These are phyloP conservation scores for Pelodiscus sinensis DNA, from an alignment of 2,113 vertebrate genomes.

Conservation along the genomic window DNA sequence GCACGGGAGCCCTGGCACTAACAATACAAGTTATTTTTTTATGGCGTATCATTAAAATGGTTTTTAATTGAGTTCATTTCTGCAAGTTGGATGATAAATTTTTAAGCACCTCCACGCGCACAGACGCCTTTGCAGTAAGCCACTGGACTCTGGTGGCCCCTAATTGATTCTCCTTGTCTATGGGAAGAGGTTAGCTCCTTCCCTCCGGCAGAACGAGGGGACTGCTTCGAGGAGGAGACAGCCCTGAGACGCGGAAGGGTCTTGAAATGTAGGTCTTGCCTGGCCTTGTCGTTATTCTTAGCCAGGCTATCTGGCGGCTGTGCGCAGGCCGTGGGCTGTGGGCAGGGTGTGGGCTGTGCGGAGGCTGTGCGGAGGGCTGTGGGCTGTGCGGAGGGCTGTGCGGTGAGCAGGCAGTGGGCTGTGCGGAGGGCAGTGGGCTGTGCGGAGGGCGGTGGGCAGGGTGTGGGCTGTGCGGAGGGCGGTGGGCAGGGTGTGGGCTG, in stretches of 20 bases:
- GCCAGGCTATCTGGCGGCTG: background rate
- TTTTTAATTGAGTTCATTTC: conserved; percentile 44
- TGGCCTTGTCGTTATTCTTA: accelerated
- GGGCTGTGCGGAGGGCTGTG: accelerated
- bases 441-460: too few species aligned
- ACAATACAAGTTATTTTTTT: conserved; percentile 4
- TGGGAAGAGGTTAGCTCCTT: background rate
- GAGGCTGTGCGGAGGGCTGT: too few species aligned
- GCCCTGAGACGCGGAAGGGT: background rate
- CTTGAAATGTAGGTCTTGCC: background rate
- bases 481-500: too few species aligned
- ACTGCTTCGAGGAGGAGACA: accelerated
- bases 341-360: background rate
- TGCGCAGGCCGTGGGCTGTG: too few species aligned
- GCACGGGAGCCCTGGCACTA: background rate
- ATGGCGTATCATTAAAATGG: background rate
- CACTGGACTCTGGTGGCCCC: accelerated
- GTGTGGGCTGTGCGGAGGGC: too few species aligned
- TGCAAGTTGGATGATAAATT: background rate
- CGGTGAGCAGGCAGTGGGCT: too few species aligned
- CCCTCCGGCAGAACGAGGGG: background rate
- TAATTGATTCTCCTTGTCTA: background rate
- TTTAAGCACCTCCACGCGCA: conserved; percentile 18
- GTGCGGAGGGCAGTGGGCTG: background rate
- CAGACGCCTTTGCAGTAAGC: accelerated